Evolutionary conservation across 1,140 invertebrate species (phyloP).

Genomic region (Platorchestia sp.): DNA sequence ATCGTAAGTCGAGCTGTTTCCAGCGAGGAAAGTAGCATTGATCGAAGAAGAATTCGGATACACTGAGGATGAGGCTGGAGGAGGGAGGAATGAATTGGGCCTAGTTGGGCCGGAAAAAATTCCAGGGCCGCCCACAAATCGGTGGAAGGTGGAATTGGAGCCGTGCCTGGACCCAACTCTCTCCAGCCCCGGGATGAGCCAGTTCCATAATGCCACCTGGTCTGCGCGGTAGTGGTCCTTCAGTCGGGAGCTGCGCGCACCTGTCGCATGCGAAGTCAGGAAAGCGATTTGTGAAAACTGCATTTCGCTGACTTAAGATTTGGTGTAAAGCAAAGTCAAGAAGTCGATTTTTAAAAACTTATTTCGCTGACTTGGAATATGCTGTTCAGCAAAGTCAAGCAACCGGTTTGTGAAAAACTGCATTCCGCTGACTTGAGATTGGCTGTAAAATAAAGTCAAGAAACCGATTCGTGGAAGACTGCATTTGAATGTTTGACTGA

Average conservation of each 20-base stretch:
- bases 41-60: conserved; percentile 26
- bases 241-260: conserved; percentile 64
- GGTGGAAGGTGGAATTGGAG: conserved; percentile 64
- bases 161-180: conserved; percentile 63
- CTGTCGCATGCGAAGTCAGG: background rate
- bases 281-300: background rate
- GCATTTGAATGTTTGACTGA: too few relatives aligned
- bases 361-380: too few relatives aligned
- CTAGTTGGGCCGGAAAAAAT: conserved; percentile 65
- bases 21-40: background rate
- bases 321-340: too few relatives aligned
- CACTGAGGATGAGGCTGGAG: conserved; percentile 54
- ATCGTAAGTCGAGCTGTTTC: background rate
- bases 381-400: too few relatives aligned
- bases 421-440: too few relatives aligned
- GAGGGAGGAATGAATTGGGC: conserved; percentile 62
- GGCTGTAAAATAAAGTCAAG: too few relatives aligned
- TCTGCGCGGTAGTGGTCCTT: conserved; percentile 75
- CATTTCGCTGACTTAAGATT: background rate
- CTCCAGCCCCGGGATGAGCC: conserved; percentile 74
- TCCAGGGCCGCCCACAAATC: conserved; percentile 68
- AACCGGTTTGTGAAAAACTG: too few relatives aligned
- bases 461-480: too few relatives aligned
- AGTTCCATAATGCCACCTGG: conserved; percentile 75
- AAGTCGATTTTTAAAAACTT: too few relatives aligned